phyloP scores from a whole-genome alignment of 2,888 invertebrate genomes.

The Andrena haemorrhoa region DNA sequence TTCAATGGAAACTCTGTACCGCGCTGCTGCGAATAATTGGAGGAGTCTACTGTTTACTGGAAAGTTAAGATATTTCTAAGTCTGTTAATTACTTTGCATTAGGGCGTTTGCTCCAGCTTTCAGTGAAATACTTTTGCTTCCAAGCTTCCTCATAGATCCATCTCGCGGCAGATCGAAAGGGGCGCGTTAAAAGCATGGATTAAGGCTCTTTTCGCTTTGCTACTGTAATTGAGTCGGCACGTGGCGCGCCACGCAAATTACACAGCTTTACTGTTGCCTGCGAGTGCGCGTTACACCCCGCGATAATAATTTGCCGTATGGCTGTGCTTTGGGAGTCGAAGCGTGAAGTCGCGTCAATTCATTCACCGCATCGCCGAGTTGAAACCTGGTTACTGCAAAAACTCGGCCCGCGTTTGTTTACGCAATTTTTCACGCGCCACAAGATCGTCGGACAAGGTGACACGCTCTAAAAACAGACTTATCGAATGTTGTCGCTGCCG shows the following conservation, averaged over 20 bases:
- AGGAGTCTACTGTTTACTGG: no score
- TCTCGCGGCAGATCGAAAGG: background rate
- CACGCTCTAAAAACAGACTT: no score
- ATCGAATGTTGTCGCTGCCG: no score
- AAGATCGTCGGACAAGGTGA: background rate
- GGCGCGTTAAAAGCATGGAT: background rate
- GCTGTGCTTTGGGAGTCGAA: slow-evolving; percentile 30
- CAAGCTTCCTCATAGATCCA: background rate
- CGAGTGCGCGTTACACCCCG: slow-evolving; percentile 42
- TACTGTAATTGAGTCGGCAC: slow-evolving; percentile 47
- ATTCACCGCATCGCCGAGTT: slow-evolving; percentile 31
- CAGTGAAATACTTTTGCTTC: background rate
- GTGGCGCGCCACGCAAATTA: slow-evolving; percentile 40
- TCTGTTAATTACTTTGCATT: no score
- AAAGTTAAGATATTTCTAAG: no score
- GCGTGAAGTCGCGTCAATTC: slow-evolving; percentile 44
- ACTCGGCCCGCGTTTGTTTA: background rate
- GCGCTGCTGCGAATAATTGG: no score
- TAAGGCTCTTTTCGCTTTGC: slow-evolving; percentile 3
- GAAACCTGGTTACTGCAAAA: slow-evolving; percentile 23
- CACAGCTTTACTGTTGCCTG: slow-evolving; percentile 36
- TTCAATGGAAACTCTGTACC: background rate
- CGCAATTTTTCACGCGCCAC: background rate
- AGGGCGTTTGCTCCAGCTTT: no score
- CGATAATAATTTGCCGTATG: slow-evolving; percentile 56